Evolutionary conservation across 2,888 invertebrate species (phyloP).

Genomic region (Amblyjoppa fuscipennis): DNA sequence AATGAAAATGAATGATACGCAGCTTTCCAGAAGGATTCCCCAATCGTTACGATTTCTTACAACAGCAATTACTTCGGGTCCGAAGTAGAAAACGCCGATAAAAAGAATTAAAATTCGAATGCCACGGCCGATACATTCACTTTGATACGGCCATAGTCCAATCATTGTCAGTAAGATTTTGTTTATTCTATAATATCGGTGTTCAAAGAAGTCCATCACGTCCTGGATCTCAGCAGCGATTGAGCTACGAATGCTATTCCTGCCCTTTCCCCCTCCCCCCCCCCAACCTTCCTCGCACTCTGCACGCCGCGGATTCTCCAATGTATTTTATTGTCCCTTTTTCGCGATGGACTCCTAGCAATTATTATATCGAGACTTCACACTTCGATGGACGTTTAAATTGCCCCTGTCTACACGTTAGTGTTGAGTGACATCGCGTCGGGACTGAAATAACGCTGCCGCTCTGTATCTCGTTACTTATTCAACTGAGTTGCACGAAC

Average conservation of each 20-base stretch:
- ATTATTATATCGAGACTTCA: background rate
- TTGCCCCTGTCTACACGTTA: constrained; percentile 16
- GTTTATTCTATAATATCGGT: constrained; percentile 60
- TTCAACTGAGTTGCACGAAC: background rate
- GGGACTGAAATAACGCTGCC: background rate
- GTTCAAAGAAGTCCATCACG: constrained; percentile 40
- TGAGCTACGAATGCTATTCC: background rate
- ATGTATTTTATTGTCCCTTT: background rate
- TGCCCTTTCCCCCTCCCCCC: too few relatives aligned
- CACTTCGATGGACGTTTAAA: constrained; percentile 32
- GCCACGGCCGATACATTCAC: background rate
- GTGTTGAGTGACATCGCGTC: constrained; percentile 13
- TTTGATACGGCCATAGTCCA: constrained; percentile 61
- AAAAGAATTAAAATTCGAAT: constrained; percentile 14
- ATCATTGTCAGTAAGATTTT: constrained; percentile 45
- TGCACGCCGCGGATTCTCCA: background rate
- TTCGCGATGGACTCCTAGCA: background rate
- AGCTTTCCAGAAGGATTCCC: constrained; percentile 30
- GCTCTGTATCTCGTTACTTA: background rate
- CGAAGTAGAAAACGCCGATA: constrained; percentile 18
- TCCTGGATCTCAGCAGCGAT: background rate
- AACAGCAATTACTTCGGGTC: constrained; percentile 39
- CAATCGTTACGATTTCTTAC: constrained; percentile 20
- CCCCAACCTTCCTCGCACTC: too few relatives aligned
- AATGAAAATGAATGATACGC: constrained; percentile 31